These are phyloP conservation scores for Cryptoprocta ferox DNA, from an alignment of 2,797 vertebrate genomes.

Conservation along the genomic window DNA sequence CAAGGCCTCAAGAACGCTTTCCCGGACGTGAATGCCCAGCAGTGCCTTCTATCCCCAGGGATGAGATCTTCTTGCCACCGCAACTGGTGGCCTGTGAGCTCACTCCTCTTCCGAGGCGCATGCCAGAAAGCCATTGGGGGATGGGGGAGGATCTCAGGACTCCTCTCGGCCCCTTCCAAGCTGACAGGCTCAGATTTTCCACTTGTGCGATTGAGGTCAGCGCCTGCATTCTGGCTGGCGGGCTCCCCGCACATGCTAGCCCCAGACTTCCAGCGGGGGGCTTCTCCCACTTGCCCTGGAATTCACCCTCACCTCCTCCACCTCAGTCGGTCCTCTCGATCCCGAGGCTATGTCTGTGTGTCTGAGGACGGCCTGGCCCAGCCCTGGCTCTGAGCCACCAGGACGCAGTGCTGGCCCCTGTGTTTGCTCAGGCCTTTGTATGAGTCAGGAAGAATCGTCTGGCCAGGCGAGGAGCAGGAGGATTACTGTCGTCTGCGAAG, in stretches of 20 bases:
- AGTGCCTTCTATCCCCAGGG: not conserved
- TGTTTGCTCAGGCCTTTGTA: not conserved
- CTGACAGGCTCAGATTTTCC: constrained; percentile 66
- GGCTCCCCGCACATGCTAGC: not conserved
- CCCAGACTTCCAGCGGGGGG: not conserved
- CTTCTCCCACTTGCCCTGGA: not conserved
- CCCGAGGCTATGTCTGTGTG: not conserved
- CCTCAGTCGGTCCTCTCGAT: accelerated
- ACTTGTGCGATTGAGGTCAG: constrained; percentile 42
- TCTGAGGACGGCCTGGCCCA: not conserved
- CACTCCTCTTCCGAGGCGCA: not conserved
- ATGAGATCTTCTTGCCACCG: not conserved
- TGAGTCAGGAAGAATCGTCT: not conserved
- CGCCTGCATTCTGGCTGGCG: not conserved
- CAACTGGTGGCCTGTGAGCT: constrained; percentile 59
- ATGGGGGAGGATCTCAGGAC: not conserved
- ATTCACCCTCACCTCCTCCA: not conserved
- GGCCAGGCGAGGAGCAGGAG: not conserved
- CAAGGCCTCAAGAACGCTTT: not conserved
- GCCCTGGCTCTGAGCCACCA: not conserved
- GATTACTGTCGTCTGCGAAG: not conserved
- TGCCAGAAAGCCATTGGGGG: constrained; percentile 38
- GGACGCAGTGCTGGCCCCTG: not conserved
- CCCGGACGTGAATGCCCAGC: not conserved
- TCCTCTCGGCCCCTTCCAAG: not conserved